phyloP scores from a whole-genome alignment of 2,888 invertebrate genomes.

The Mylabris sibirica region DNA sequence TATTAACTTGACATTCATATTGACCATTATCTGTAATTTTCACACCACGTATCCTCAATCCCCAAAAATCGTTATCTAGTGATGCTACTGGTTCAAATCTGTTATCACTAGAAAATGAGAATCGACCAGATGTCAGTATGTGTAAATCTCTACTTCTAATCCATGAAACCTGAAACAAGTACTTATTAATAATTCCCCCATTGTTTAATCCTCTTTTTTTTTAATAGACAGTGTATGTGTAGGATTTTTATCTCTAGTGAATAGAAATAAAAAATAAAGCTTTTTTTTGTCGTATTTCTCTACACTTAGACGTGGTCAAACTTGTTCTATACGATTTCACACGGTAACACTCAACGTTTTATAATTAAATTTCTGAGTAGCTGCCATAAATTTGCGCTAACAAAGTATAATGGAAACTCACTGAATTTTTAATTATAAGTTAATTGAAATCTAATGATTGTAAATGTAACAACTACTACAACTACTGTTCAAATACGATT shows the following conservation, averaged over 20 bases:
- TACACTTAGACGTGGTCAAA: background rate
- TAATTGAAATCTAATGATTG: conserved; percentile 36
- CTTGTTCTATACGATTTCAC: background rate
- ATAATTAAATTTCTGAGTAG: conserved; percentile 27
- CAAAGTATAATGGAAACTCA: conserved; percentile 30
- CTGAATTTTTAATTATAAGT: conserved; percentile 35
- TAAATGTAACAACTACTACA: background rate
- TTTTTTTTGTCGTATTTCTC: background rate
- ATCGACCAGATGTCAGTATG: conserved; percentile 71
- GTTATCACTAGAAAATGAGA: conserved; percentile 73
- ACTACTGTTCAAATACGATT: conserved; percentile 23
- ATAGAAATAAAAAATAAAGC: conserved; percentile 4
- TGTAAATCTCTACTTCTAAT: conserved; percentile 74
- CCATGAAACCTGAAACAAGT: conserved; percentile 73
- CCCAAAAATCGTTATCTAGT: conserved; percentile 65
- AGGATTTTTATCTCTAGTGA: background rate
- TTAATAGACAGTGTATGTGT: background rate
- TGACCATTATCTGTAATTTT: conserved; percentile 69
- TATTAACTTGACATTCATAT: conserved; percentile 80
- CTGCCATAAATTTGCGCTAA: conserved; percentile 24
- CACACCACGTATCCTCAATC: conserved; percentile 69
- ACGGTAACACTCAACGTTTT: conserved; percentile 8
- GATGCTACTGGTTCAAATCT: conserved; percentile 69
- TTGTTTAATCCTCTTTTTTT: background rate
- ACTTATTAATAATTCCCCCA: background rate